phyloP scores from a whole-genome alignment of 2,113 vertebrate species.

The Sclerurus mexicanus region DNA sequence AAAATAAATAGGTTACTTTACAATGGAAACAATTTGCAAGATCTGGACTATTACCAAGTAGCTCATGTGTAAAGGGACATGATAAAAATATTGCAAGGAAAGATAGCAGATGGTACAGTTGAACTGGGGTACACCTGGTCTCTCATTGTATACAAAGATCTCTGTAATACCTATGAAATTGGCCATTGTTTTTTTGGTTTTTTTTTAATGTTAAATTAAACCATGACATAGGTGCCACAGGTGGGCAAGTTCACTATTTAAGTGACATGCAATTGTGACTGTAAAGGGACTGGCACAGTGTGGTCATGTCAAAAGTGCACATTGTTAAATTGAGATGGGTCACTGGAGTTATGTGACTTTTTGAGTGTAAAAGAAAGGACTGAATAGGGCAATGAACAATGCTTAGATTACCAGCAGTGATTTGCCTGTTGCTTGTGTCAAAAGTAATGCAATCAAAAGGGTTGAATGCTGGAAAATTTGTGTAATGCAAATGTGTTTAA shows the following conservation, averaged over 20 bases:
- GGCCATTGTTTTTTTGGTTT: not conserved
- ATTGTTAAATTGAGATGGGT: not conserved
- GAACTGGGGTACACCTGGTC: not conserved
- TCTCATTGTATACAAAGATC: not conserved
- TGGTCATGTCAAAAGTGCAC: not conserved
- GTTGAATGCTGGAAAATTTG: not conserved
- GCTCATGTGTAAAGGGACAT: not conserved
- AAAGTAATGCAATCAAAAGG: not conserved
- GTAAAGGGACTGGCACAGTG: not conserved
- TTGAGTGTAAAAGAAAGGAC: not conserved
- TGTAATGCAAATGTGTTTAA: not conserved
- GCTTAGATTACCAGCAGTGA: not conserved
- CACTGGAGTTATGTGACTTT: not conserved
- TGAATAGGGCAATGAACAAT: not conserved
- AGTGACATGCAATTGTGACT: not conserved
- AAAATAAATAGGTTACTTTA: slow-evolving; percentile 1
- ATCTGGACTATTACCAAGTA: not conserved
- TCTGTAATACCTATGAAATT: not conserved
- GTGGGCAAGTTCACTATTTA: not conserved
- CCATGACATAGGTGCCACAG: not conserved
- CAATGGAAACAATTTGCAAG: not conserved
- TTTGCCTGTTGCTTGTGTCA: not conserved
- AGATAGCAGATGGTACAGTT: not conserved
- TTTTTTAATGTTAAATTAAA: not conserved
- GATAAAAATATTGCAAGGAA: not conserved